Evolutionary conservation across 2,888 invertebrate genomes (phyloP).

Genomic region (Encarsia formosa): DNA sequence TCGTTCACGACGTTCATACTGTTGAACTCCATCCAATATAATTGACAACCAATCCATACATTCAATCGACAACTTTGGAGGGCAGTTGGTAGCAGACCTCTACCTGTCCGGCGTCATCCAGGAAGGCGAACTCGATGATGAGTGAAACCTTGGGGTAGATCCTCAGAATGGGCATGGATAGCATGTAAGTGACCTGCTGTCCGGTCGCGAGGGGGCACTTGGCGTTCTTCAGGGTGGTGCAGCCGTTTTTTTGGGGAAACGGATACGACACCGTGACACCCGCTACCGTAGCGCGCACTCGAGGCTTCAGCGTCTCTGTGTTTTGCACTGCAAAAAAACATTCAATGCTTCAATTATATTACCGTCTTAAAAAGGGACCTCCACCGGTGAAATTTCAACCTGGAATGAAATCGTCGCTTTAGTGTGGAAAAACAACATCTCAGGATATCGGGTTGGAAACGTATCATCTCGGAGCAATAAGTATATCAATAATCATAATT

Average conservation of each 20-base stretch:
- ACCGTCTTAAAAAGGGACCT: too few relatives aligned
- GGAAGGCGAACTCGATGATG: constrained; percentile 34
- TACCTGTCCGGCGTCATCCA: constrained; percentile 30
- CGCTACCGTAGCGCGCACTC: constrained; percentile 33
- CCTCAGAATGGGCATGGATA: constrained; percentile 38
- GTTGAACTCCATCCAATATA: too few relatives aligned
- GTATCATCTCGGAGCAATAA: too few relatives aligned
- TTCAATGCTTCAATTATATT: too few relatives aligned
- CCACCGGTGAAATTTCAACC: too few relatives aligned
- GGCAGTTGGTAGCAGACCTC: constrained; percentile 39
- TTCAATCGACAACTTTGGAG: constrained; percentile 17
- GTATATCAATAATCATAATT: too few relatives aligned
- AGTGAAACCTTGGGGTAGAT: constrained; percentile 35
- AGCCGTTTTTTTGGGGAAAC: constrained; percentile 40
- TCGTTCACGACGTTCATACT: too few relatives aligned
- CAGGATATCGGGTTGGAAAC: too few relatives aligned
- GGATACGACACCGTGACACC: constrained; percentile 34
- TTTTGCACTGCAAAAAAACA: neutral
- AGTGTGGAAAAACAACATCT: too few relatives aligned
- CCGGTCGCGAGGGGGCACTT: constrained; percentile 42
- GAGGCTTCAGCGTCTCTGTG: constrained; percentile 31
- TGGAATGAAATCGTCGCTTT: too few relatives aligned
- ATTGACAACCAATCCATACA: neutral
- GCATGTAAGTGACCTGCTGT: constrained; percentile 39
- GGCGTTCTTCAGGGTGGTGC: constrained; percentile 33